Base-by-base conservation (phyloP, 2,888 invertebrate genomes). In the Volucella zonaria region DNA sequence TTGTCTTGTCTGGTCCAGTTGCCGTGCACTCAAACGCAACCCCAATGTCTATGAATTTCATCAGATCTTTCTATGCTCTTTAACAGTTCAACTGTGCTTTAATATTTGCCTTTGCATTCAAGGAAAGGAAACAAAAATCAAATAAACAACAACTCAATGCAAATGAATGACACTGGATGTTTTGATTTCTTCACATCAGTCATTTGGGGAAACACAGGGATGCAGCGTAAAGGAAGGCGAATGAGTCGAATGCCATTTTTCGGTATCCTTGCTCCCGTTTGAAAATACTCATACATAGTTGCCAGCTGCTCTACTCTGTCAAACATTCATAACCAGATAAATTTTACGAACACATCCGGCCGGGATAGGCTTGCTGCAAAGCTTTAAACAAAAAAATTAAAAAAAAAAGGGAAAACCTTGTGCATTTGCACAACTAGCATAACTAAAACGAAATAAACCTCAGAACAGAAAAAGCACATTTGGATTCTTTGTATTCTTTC, bases 201-300 rank as follows among this genome's bases (percentile, higher is more conserved):
- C 76, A 81, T 70, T 64, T 64, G 64, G 70, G 68, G 31, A 45
- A 68, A 70, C 68, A 76, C 58, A 81, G 51, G 6, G 31, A 68
- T 15, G 40, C 12, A 68, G 62, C 68, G 61, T 67, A 80, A 75
- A 68, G 15, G 74, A 47, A 79, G 59, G 15, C 47, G 58, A 66
- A 73, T 66, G 38, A 74, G 15, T 49, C 40, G 42, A 70, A 81
- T 70, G 47, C 45, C 49, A 51, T 76, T 76, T 76, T 66, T 52
- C 62, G 56, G 52, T 59, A 70, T 81, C 76, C 70, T 81, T 81
- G 81, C 47, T 70, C 81, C 42, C 62, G 64, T 81, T 81, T 64
- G 15, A 14, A 9, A 10, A 15, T 40, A 4, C 40, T 49, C 15
- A 8, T 62, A 61, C 56, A 38, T 31, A 47, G 52, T 61, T 66